Percentiles rank a stretch among this genome's conserved stretches.
Evolutionary conservation across 1,140 invertebrate species (phyloP).

Genomic region (Bombus soroeensis): DNA sequence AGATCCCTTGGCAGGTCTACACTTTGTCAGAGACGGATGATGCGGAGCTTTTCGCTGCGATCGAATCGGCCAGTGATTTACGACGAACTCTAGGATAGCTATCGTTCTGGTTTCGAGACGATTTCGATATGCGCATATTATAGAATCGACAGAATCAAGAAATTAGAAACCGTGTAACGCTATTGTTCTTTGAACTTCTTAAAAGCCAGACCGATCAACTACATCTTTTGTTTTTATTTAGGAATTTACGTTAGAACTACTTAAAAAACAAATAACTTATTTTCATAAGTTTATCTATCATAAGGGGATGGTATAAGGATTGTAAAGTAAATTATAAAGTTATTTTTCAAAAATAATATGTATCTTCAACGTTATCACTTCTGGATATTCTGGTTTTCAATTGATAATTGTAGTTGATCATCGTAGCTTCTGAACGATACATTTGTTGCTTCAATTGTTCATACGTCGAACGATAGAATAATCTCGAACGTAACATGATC

Average conservation of each 20-base stretch:
- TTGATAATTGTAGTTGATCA: not conserved
- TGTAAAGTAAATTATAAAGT: no score
- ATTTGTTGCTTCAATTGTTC: not conserved
- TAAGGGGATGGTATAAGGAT: no score
- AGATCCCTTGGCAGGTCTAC: constrained; percentile 64
- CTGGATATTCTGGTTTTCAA: not conserved
- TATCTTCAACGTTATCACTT: not conserved
- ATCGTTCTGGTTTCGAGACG: constrained; percentile 66
- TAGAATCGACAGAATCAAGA: constrained; percentile 22
- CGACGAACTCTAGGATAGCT: constrained; percentile 58
- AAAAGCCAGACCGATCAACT: not conserved
- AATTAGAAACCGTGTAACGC: constrained; percentile 5
- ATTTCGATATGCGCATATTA: constrained; percentile 58
- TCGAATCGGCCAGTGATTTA: constrained; percentile 68
- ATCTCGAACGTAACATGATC: not conserved
- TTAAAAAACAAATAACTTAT: not conserved
- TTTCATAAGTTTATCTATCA: not conserved
- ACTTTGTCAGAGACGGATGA: constrained; percentile 71
- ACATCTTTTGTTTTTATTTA: not conserved
- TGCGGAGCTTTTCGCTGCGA: constrained; percentile 59
- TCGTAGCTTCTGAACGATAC: not conserved
- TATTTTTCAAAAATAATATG: no score
- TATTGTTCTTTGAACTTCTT: not conserved
- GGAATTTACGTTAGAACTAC: not conserved
- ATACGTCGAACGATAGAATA: not conserved